Percentiles rank a stretch among this genome's conserved stretches.
These are phyloP conservation scores for Brienomyrus brachyistius DNA, from an alignment of 2,113 vertebrate genomes.

Conservation along the genomic window DNA sequence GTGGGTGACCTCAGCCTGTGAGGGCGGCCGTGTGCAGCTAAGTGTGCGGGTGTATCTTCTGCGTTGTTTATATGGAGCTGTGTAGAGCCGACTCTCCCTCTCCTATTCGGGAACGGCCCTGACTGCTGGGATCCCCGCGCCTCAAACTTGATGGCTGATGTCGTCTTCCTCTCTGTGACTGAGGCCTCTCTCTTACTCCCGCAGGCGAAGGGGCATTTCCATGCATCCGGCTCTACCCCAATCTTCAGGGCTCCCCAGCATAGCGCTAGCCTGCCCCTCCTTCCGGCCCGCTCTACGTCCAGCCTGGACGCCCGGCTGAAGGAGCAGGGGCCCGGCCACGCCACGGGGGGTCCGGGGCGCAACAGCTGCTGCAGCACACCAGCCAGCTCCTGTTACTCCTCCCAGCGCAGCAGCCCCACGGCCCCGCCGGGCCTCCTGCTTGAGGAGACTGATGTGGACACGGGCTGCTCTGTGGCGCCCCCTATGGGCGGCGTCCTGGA, in stretches of 20 bases:
- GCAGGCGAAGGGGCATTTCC: slow-evolving; percentile 66
- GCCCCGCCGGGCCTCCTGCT: slow-evolving; percentile 9
- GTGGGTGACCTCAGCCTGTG: neutral
- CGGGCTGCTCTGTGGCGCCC: slow-evolving; percentile 50
- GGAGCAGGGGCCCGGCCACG: slow-evolving; percentile 35
- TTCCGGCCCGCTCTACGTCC: slow-evolving; percentile 24
- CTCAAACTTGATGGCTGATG: neutral
- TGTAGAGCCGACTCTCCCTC: neutral
- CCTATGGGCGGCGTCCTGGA: slow-evolving; percentile 38
- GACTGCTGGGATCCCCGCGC: neutral
- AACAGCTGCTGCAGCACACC: slow-evolving; percentile 40
- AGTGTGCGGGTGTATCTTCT: neutral
- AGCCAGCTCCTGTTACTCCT: slow-evolving; percentile 44
- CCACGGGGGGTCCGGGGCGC: slow-evolving; percentile 26
- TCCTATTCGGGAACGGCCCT: neutral
- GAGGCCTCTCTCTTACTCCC: slow-evolving; percentile 5
- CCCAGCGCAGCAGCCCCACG: slow-evolving; percentile 39
- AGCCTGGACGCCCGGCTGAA: slow-evolving; percentile 23
- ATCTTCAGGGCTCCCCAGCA: slow-evolving; percentile 36
- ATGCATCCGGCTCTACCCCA: slow-evolving; percentile 36
- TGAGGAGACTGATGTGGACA: slow-evolving; percentile 76
- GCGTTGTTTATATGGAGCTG: neutral
- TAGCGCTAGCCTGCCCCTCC: slow-evolving; percentile 25
- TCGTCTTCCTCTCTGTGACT: neutral
- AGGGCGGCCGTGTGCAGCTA: neutral